Base-by-base conservation (phyloP, 2,113 vertebrate species). In the Periophthalmodon schlosseri region DNA sequence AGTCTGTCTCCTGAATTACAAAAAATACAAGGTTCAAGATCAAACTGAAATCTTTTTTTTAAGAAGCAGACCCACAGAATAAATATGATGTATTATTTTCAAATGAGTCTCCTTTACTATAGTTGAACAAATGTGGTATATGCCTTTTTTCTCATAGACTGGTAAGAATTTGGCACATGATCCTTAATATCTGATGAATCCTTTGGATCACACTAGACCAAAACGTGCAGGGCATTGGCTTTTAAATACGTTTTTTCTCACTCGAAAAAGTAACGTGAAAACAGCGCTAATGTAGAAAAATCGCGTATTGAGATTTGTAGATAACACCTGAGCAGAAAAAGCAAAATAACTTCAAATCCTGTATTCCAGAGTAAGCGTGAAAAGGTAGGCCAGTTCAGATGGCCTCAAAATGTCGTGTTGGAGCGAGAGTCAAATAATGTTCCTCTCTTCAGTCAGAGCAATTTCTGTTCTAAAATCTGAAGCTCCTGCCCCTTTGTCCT, bases 301-400 rank as follows among this genome's bases (percentile, higher is more conserved):
- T 65, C 6, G 23, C 91, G 92, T 93, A 15, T 34, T 73, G 20
- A 46, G n/a, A 50, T 66, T 34, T 50, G 75, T 58, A 58, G 57
- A 24, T 7, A 58, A 58, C 10, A 58, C 57, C 11, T 24, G 57
- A 12, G 23, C 61, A 73, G 70, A 74, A 76, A 69, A 28, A 23
- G 72, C 20, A 6, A 74, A 2, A 68, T 34, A 60, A 2, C 24
- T 1, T 34, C 23, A 58, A 9, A 47, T 58, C 16, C 49, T 15
- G 12, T 15, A 70, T 3, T 60, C 70, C 15, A 18, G 5, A 20
- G 5, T 47, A 65, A 58, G n/a, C 9, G 52, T 21, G 1, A n/a
- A n/a, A 36, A 21, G 12, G 52, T 8, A 8, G 9, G 1, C 5
- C 24, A 16, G 15, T 8, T 54, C 24, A 5, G 24, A 14, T 63